Evolutionary conservation across 2,113 vertebrate species (phyloP), one percentile per base, ranked within the genome.

Genomic region (Physeter macrocephalus): DNA sequence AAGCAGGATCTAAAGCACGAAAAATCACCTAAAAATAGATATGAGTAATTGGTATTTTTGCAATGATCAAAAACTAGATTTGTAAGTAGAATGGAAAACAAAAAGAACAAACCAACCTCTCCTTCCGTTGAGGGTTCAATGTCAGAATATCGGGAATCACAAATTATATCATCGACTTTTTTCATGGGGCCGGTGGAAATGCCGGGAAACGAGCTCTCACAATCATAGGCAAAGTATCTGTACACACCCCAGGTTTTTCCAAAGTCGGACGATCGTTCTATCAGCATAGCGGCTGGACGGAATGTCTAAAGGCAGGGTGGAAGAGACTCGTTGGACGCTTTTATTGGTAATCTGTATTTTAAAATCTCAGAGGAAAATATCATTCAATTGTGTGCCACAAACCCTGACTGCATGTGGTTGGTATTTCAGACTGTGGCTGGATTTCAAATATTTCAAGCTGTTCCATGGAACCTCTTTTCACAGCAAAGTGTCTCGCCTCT

Each of bases 121-220:
- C 99, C 99, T 90, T 99, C 99, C 0, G 99, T 99, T 75, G 99
- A 99, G 41, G 99, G 99, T 81, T 99, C 99, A 11, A 99, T 99
- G 97, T 99, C 99, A 0, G 99, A 99, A 97, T 99, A 99, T 14
- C 99, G 99, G 0, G 99, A 99, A 98, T 99, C 99, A 94, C 99
- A 99, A 95, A 99, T 99, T 31, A 99, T 98, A 89, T 99, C 99
- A 78, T 99, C 99, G 0, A 99, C 99, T 97, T 99, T 99, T 98
- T 99, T 99, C 99, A 99, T 99, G 34, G 99, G 99, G 93, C 99
- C 99, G 0, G 97, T 98, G 74, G 99, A 99, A 72, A 99, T 90
- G 2, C 98, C 98, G 0, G 99, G 99, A 98, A 99, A 99, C 0
- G 99, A 99, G 7, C 99, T 97, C 98, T 99, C 99, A 5, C 99